phyloP scores from a whole-genome alignment of 2,113 vertebrate species.

The Catharus fuscescens region DNA sequence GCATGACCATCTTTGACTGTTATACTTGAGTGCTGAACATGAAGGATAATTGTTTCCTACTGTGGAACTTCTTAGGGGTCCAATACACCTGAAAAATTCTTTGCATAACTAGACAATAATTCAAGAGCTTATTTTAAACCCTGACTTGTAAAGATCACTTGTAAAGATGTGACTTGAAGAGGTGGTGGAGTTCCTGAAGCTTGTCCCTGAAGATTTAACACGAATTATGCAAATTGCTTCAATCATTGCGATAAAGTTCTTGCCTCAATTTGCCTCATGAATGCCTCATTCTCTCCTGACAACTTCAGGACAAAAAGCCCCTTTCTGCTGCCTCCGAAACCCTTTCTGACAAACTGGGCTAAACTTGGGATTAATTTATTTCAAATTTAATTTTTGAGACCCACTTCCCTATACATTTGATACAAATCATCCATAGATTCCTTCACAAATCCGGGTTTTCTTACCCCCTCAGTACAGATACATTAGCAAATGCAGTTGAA shows the following conservation, averaged over 20 bases:
- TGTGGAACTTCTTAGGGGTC: background rate
- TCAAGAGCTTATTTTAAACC: background rate
- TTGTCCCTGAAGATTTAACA: background rate
- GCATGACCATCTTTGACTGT: background rate
- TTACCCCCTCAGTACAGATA: background rate
- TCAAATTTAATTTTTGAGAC: background rate
- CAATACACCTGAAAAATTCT: background rate
- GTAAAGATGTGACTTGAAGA: background rate
- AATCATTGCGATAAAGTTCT: background rate
- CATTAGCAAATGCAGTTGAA: background rate
- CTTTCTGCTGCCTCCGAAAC: background rate
- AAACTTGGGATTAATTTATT: background rate
- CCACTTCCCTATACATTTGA: background rate
- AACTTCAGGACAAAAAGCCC: background rate
- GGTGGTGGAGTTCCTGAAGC: background rate
- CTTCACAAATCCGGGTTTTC: background rate
- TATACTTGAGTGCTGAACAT: background rate
- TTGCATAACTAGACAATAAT: background rate
- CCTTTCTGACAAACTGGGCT: background rate
- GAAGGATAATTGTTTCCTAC: background rate
- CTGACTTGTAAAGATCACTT: background rate
- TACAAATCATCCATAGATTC: fast-evolving
- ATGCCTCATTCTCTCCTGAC: background rate
- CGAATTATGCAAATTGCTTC: background rate
- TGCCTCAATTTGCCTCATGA: background rate